These are phyloP conservation scores for Orussus abietinus DNA, from an alignment of 1,140 invertebrate species.

Conservation along the genomic window DNA sequence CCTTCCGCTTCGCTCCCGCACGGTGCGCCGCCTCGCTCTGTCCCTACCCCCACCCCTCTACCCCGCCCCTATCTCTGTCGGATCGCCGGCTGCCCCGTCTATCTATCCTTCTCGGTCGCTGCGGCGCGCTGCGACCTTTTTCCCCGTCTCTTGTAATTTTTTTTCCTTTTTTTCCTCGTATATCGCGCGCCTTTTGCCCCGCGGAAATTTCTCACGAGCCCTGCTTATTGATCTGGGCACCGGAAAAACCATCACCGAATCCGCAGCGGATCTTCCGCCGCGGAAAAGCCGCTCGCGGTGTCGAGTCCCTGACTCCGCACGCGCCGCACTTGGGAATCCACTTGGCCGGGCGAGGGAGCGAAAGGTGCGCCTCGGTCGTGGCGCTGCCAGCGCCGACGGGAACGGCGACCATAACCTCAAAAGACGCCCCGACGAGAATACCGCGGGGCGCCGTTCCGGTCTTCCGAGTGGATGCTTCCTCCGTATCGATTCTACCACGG, in stretches of 20 bases:
- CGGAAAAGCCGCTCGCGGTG: constrained; percentile 24
- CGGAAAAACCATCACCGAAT: too few species aligned
- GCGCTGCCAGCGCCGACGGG: not conserved
- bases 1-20: too few species aligned
- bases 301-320: constrained; percentile 14
- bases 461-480: too few species aligned
- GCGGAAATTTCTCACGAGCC: too few species aligned
- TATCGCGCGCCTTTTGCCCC: too few species aligned
- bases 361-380: not conserved
- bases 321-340: constrained; percentile 16
- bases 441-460: too few species aligned
- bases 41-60: not conserved
- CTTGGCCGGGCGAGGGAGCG: constrained; percentile 11
- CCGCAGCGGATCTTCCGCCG: constrained; percentile 26
- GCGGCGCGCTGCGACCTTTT: not conserved
- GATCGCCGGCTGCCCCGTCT: too few species aligned
- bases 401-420: constrained; percentile 30
- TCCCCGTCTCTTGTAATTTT: constrained; percentile 3
- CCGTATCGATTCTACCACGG: too few species aligned
- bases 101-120: too few species aligned
- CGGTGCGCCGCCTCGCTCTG: constrained; percentile 1
- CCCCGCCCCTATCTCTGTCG: not conserved
- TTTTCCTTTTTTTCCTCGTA: constrained; percentile 6
- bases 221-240: too few species aligned
- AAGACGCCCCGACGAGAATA: constrained; percentile 16